Conservation (phyloP, 2,797 vertebrate species). For the Pangasius djambal region DNA sequence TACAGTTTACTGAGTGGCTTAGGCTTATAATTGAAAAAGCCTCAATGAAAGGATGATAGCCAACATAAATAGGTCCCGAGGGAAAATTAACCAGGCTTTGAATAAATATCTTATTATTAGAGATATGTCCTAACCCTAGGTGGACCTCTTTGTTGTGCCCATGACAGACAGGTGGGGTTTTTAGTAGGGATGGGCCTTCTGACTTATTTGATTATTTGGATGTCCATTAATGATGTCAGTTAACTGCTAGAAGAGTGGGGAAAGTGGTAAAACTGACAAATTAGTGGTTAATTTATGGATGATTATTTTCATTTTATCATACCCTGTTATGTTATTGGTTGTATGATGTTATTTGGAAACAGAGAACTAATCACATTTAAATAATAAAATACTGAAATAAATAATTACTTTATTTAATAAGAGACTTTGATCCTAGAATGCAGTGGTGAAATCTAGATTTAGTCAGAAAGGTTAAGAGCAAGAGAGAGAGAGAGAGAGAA, state of each 20-base stretch:
- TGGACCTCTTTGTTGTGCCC: not conserved
- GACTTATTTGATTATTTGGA: not conserved
- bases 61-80: not conserved
- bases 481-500: conserved; percentile 16
- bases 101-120: not conserved
- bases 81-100: not conserved
- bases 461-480: conserved; percentile 41
- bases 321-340: not conserved
- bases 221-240: not conserved
- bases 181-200: not conserved
- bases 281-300: not conserved
- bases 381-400: conserved; percentile 9
- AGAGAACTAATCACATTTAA: not conserved
- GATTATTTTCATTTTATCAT: not conserved
- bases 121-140: not conserved
- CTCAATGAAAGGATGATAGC: not conserved
- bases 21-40: not conserved
- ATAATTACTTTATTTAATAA: conserved; percentile 8
- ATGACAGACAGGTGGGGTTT: not conserved
- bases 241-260: not conserved
- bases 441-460: conserved; percentile 8
- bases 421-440: not conserved
- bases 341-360: not conserved
- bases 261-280: not conserved
- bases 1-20: not conserved